These are phyloP conservation scores for Zaprionus davidi DNA, from an alignment of 1,140 invertebrate genomes.

Conservation along the genomic window DNA sequence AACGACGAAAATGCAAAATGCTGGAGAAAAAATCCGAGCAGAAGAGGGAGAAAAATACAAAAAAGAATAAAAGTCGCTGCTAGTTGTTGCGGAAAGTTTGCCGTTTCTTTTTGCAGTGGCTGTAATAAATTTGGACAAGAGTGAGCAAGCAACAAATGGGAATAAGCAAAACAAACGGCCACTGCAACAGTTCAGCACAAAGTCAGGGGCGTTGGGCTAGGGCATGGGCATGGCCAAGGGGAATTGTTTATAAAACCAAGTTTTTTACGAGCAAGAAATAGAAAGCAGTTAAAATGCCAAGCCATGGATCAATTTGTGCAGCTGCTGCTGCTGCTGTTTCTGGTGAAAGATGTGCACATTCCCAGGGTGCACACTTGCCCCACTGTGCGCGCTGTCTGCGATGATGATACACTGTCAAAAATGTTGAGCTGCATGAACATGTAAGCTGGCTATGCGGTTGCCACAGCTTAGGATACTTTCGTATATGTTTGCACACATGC, in stretches of 20 bases:
- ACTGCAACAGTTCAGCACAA: slow-evolving; percentile 59
- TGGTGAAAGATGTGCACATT: slow-evolving; percentile 20
- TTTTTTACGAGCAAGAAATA: slow-evolving; percentile 43
- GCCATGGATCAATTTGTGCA: slow-evolving; percentile 68
- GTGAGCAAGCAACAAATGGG: slow-evolving; percentile 76
- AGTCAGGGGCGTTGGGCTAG: slow-evolving; percentile 52
- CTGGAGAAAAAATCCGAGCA: slow-evolving; percentile 4
- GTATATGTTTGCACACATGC: slow-evolving; percentile 13
- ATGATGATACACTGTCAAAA: slow-evolving; percentile 66
- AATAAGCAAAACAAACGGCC: slow-evolving; percentile 76
- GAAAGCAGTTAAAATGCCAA: slow-evolving; percentile 49
- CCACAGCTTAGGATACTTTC: slow-evolving; percentile 5
- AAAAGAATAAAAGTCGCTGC: slow-evolving; percentile 54
- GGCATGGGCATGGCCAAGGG: slow-evolving; percentile 29
- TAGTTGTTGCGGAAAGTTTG: slow-evolving; percentile 58
- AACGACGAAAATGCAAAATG: slow-evolving; percentile 41
- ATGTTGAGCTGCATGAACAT: slow-evolving; percentile 53
- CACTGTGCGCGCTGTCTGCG: slow-evolving; percentile 25
- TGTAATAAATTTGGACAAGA: slow-evolving; percentile 76
- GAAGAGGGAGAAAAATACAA: not conserved
- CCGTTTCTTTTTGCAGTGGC: slow-evolving; percentile 44
- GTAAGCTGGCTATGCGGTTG: slow-evolving; percentile 27
- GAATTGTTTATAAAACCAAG: slow-evolving; percentile 49
- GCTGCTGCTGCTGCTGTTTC: slow-evolving; percentile 39
- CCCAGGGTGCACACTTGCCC: slow-evolving; percentile 9